These are phyloP conservation scores for Grammomys dolichurus DNA, from an alignment of 2,113 vertebrate species.

Conservation along the genomic window DNA sequence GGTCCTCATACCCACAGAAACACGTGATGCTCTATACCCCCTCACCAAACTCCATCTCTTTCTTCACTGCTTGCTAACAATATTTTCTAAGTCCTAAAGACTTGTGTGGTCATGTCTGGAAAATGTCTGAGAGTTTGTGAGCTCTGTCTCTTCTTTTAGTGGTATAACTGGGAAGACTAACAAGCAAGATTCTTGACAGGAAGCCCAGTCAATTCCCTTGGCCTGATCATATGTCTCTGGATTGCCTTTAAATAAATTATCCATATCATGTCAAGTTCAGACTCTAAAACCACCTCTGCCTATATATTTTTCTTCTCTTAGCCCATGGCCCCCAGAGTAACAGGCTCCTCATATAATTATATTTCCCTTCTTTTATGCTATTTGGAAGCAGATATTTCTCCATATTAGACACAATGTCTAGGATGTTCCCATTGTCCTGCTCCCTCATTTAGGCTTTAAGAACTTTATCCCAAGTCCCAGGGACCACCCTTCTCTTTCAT, in stretches of 20 bases:
- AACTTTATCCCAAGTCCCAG: slow-evolving; percentile 50
- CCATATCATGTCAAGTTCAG: slow-evolving; percentile 79
- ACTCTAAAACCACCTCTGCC: slow-evolving; percentile 71
- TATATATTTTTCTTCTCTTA: slow-evolving; percentile 53
- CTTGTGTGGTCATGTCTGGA: slow-evolving; percentile 13
- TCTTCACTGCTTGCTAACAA: neutral
- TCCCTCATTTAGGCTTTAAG: slow-evolving; percentile 14
- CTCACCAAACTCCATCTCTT: neutral
- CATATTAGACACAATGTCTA: neutral
- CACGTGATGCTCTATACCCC: neutral
- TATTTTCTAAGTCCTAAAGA: slow-evolving; percentile 60
- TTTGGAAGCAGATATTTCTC: slow-evolving; percentile 4
- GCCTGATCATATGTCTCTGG: slow-evolving; percentile 77
- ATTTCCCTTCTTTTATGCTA: slow-evolving; percentile 25
- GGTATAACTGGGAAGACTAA: slow-evolving; percentile 77
- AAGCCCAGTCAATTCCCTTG: slow-evolving; percentile 77
- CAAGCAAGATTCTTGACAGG: slow-evolving; percentile 80
- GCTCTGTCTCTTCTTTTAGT: slow-evolving; percentile 63
- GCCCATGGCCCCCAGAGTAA: neutral
- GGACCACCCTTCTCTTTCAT: neutral
- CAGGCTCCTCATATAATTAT: slow-evolving; percentile 27
- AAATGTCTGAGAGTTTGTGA: slow-evolving; percentile 56
- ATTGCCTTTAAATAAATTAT: slow-evolving; percentile 83
- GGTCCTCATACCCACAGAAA: neutral
- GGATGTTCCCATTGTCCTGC: neutral